phyloP scores from a whole-genome alignment of 1,140 invertebrate species.

The Paralvinella palmiformis region DNA sequence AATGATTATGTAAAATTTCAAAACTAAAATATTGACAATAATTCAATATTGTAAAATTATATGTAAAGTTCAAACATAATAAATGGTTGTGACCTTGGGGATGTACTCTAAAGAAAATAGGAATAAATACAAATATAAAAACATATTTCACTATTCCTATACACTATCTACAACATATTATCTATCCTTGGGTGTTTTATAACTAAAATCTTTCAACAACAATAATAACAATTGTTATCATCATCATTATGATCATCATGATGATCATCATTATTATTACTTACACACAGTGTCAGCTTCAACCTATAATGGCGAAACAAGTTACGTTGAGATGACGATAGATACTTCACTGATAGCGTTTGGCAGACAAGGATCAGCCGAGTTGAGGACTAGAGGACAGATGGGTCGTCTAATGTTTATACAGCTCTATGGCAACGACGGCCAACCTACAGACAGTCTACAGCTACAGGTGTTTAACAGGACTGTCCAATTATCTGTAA shows the following conservation, averaged over 20 bases:
- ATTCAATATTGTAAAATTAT: no score
- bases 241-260: no score
- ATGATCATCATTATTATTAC: no score
- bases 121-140: no score
- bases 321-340: constrained; percentile 25
- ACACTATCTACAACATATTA: background rate
- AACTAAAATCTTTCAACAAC: no score
- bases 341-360: constrained; percentile 28
- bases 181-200: background rate
- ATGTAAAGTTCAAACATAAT: no score
- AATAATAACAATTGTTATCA: no score
- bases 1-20: no score
- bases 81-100: no score
- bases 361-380: constrained; percentile 25
- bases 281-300: constrained; percentile 24
- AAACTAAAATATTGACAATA: no score
- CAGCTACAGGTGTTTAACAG: background rate
- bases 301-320: constrained; percentile 30
- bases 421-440: background rate
- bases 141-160: background rate
- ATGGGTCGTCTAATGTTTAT: background rate
- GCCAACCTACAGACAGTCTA: background rate
- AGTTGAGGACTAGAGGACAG: constrained; percentile 27
- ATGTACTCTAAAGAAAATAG: no score
- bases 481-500: background rate